Conservation (phyloP, 2,888 invertebrate species). For the Entomobrya proxima region DNA sequence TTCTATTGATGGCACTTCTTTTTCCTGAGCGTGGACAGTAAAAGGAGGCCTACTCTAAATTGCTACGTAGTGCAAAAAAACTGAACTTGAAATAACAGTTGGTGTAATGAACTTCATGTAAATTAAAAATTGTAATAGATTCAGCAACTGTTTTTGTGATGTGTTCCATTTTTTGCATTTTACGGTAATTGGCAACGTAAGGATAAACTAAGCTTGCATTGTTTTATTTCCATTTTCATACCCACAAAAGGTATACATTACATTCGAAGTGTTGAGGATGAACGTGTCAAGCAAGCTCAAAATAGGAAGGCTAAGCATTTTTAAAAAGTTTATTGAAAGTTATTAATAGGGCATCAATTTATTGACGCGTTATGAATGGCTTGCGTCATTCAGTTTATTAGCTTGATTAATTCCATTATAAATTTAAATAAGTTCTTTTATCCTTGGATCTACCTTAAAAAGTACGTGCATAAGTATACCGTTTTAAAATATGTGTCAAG, state of each 20-base stretch:
- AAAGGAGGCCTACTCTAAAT: neutral
- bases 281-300: neutral
- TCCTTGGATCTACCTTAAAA: constrained; percentile 20
- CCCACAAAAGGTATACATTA: neutral
- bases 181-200: neutral
- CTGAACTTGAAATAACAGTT: constrained; percentile 56
- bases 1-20: constrained; percentile 17
- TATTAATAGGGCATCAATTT: neutral
- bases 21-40: constrained; percentile 8
- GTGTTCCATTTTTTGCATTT: constrained; percentile 8
- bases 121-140: constrained; percentile 47
- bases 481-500: neutral
- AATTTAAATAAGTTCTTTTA: constrained; percentile 46
- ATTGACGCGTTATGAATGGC: constrained; percentile 14
- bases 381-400: constrained; percentile 44
- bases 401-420: constrained; percentile 57
- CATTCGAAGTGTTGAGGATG: neutral
- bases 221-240: constrained; percentile 8
- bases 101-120: constrained; percentile 49
- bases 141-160: constrained; percentile 41
- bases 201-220: neutral
- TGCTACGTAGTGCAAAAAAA: neutral
- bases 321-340: neutral
- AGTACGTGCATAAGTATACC: neutral
- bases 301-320: neutral